These are phyloP conservation scores for Petrocephalus microphthalmus DNA, from an alignment of 2,113 vertebrate genomes.

Conservation along the genomic window DNA sequence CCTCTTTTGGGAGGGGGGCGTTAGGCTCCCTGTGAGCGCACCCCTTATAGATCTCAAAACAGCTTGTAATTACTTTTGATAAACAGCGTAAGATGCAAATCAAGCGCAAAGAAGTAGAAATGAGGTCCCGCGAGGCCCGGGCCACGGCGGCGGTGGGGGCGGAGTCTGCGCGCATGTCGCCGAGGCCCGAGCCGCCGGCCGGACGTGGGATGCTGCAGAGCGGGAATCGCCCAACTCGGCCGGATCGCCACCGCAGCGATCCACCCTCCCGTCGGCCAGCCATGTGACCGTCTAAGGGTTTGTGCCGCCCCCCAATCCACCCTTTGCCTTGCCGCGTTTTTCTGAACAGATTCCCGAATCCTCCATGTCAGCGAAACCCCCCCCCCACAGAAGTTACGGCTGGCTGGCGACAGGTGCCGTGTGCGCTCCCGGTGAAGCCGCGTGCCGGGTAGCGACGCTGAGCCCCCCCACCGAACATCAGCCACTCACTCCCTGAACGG, in stretches of 20 bases:
- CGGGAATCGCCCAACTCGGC: background rate
- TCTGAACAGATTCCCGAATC: background rate
- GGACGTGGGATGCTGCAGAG: background rate
- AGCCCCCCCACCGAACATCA: no score
- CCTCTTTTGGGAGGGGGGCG: conserved; percentile 42
- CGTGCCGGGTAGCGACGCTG: no score
- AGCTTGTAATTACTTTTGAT: conserved; percentile 78
- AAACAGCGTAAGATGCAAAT: conserved; percentile 74
- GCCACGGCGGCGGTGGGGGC: conserved; percentile 14
- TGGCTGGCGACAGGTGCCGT: conserved; percentile 68
- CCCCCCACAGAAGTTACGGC: conserved; percentile 53
- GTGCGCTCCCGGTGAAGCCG: conserved; percentile 30
- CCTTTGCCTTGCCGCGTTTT: background rate
- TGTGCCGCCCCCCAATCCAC: background rate
- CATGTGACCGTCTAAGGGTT: conserved; percentile 7
- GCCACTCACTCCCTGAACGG: background rate
- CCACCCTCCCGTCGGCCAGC: background rate
- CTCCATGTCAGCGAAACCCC: background rate
- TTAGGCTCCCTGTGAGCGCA: conserved; percentile 33
- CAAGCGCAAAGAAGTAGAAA: conserved; percentile 71
- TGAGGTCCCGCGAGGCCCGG: conserved; percentile 62
- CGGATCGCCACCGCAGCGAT: background rate
- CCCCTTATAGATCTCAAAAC: conserved; percentile 68
- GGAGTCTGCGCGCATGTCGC: background rate
- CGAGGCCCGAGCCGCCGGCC: background rate